Percentiles rank a stretch among this genome's conserved stretches.
Evolutionary conservation across 1,140 invertebrate species (phyloP).

Genomic region (Brachionus manjavacas): DNA sequence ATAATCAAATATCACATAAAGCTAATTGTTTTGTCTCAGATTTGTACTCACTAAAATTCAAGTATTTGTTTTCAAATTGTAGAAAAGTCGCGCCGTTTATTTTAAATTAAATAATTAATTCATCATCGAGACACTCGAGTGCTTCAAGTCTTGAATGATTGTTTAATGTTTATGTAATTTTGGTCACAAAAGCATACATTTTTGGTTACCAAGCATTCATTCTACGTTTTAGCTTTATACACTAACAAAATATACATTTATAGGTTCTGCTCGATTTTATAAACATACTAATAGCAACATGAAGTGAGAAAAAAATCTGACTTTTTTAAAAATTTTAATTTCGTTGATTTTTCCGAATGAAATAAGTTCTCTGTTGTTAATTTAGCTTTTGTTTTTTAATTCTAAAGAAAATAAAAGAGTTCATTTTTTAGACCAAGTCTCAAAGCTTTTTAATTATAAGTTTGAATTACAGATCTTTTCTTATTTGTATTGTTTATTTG

Average conservation of each 20-base stretch:
- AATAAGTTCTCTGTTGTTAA: not conserved
- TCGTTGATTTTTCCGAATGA: not conserved
- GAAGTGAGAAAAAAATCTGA: not conserved
- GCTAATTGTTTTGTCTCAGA: not conserved
- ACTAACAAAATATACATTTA: not conserved
- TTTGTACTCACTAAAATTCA: not conserved
- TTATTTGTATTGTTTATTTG: not conserved
- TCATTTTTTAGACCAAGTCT: not conserved
- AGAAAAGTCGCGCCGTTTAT: not conserved
- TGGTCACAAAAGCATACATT: not conserved
- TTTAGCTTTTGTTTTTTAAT: not conserved
- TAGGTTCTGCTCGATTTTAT: not conserved
- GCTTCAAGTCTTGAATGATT: not conserved
- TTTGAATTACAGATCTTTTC: not conserved
- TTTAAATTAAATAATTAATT: not conserved
- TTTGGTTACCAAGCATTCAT: not conserved
- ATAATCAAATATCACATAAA: not conserved
- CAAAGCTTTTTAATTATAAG: not conserved
- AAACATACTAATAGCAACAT: conserved; percentile 18
- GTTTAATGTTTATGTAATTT: not conserved
- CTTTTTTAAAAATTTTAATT: not conserved
- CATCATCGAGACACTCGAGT: not conserved
- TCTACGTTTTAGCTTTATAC: not conserved
- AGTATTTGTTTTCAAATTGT: not conserved
- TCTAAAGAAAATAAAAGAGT: too few species aligned